Evolutionary conservation across 2,888 invertebrate genomes (phyloP), one percentile per base, ranked within the genome.

Genomic region (Biston stratarius): DNA sequence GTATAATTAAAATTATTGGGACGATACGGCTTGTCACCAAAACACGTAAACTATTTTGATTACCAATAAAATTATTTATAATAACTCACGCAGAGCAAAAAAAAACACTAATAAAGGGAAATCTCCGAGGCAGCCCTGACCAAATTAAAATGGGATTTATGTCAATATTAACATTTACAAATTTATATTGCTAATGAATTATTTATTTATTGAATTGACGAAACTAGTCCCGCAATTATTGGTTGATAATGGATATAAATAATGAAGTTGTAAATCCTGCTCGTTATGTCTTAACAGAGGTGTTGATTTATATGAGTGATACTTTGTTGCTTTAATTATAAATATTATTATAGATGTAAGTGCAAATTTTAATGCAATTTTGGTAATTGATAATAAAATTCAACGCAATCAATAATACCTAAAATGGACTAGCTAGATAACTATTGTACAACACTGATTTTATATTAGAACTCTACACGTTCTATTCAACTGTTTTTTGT

Each of bases 151-250:
- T 48, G 38, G 61, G 59, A 63, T 71, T 58, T 69, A 70, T 70
- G 67, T 65, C 66, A 74, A 64, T 66, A 70, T 60, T 57, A 47
- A 57, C 51, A 64, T 40, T 38, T 52, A 69, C 65, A 67, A 67
- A 71, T 73, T 67, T 70, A 74, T 70, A 73, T 69, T 69, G 70
- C 63, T 62, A 34, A 71, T 76, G 64, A 67, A 73, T 75, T 69
- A 76, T 73, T 72, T 71, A 72, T 67, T 62, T 62, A 65, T 62
- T 63, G 59, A 67, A 67, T 67, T 63, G 63, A 56, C 44, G 45
- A 60, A 61, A 64, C 67, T 56, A 56, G 67, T 55, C 58, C 10
- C 67, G 60, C 48, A 59, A 56, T 67, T 56, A 60, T 55, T 62
- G n/a, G 12, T 12, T 10, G 47, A 59, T 67, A 40, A 57, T 56